Base-by-base conservation (phyloP, 2,888 invertebrate species). In the Caenorhabditis panamensis region DNA sequence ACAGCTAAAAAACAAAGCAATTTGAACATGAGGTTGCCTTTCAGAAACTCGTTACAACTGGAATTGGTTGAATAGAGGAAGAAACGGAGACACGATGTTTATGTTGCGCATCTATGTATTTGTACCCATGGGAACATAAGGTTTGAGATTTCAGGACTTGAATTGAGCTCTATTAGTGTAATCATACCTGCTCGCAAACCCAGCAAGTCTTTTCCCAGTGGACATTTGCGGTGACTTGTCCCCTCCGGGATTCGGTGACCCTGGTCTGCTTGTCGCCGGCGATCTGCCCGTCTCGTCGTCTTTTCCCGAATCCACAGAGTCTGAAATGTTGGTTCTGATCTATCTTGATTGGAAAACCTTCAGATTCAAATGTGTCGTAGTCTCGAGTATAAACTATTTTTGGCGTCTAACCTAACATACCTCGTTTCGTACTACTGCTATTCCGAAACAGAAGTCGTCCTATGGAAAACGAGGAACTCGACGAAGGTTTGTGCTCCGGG, bases 121-220 rank as follows among this genome's bases (percentile, higher is more conserved):
- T n/a, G n/a, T n/a, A n/a, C n/a, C n/a, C n/a, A n/a, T n/a, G n/a
- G n/a, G n/a, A n/a, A n/a, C n/a, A n/a, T n/a, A n/a, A n/a, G n/a
- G n/a, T 31, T 31, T 31, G 31, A 31, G 31, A 31, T 9, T n/a
- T n/a, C n/a, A n/a, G n/a, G n/a, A n/a, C n/a, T n/a, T n/a, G n/a
- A n/a, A n/a, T n/a, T n/a, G n/a, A 31, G 5, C 31, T 31, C 31
- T 9, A 41, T 41, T 41, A 6, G 9, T 16, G 2, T 41, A 24
- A 2, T 54, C 4, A 11, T 22, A 78, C 82, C 79, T 56, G 53
- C 82, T 79, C 20, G 84, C 82, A 49, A 84, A 82, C 1, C 76
- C 75, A 26, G 82, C 76, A 2, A 82, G 56, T 16, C 68, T 58
- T n/a, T 64, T 73, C 20, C 58, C 59, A 1, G 67, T 64, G 4